Conservation (phyloP, 1,140 invertebrate genomes). For the Drosophila gunungcola region DNA sequence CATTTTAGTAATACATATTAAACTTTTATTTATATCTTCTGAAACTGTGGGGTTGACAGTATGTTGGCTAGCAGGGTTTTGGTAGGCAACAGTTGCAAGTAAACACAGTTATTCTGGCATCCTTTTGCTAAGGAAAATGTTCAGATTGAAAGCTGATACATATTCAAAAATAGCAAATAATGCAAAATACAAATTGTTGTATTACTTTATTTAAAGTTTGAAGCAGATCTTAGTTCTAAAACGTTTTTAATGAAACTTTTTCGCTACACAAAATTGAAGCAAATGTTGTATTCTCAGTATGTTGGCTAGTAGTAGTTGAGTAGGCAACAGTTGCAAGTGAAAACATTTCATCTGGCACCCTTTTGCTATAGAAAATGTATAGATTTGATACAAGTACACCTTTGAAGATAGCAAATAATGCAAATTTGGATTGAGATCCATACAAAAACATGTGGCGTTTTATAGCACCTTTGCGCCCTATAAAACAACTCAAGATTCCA, state of each 20-base stretch:
- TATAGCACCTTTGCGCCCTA: no score
- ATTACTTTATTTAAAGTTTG: no score
- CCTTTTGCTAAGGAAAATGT: slow-evolving; percentile 23
- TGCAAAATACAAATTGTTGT: slow-evolving; percentile 1
- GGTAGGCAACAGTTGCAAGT: slow-evolving; percentile 79
- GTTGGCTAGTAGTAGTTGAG: background rate
- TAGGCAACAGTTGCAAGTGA: slow-evolving; percentile 2
- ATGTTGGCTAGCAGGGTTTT: slow-evolving; percentile 69
- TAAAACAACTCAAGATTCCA: no score
- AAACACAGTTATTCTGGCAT: slow-evolving; percentile 61
- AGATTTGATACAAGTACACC: background rate
- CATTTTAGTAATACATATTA: no score
- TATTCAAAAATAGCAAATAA: slow-evolving; percentile 14
- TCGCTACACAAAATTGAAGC: no score
- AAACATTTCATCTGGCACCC: background rate
- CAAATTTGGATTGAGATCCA: no score
- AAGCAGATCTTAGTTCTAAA: background rate
- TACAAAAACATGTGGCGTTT: no score
- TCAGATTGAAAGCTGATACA: slow-evolving; percentile 16
- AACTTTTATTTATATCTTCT: background rate
- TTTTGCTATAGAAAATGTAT: background rate
- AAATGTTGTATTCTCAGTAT: background rate
- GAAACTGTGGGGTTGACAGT: slow-evolving; percentile 61
- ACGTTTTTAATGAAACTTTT: no score
- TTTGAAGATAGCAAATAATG: background rate